phyloP scores from a whole-genome alignment of 2,797 vertebrate species.

The Dermochelys coriacea region DNA sequence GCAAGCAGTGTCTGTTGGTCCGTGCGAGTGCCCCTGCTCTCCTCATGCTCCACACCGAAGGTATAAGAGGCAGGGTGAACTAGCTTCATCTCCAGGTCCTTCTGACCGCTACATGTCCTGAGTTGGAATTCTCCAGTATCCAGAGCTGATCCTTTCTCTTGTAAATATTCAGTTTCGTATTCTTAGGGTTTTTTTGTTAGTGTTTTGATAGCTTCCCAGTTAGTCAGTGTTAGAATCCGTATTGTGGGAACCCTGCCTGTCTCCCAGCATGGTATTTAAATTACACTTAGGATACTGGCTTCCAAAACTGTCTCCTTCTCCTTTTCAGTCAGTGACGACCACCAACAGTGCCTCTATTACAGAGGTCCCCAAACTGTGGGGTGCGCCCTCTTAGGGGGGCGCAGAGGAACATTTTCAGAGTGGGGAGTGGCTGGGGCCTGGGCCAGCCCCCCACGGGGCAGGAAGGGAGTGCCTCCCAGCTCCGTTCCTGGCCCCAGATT shows the following conservation, averaged over 20 bases:
- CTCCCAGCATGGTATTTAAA: not conserved
- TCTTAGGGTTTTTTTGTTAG: not conserved
- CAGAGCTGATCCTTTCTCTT: not conserved
- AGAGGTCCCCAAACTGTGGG: no score
- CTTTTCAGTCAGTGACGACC: not conserved
- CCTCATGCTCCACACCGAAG: not conserved
- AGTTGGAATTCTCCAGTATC: not conserved
- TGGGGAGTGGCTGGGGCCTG: no score
- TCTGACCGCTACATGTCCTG: not conserved
- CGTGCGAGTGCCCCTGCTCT: not conserved
- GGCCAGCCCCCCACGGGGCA: no score
- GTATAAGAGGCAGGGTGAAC: not conserved
- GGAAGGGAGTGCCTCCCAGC: no score
- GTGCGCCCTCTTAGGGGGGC: no score
- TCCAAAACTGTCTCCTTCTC: not conserved
- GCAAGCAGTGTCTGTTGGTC: not conserved
- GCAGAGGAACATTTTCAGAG: no score
- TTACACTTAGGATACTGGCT: not conserved
- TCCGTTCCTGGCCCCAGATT: no score
- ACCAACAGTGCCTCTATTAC: no score
- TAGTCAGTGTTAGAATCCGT: not conserved
- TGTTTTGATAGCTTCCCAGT: not conserved
- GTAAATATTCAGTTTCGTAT: not conserved
- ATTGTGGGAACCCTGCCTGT: not conserved
- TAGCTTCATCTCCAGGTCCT: not conserved